phyloP scores from a whole-genome alignment of 2,797 vertebrate species.

The Centropyge bicolor region DNA sequence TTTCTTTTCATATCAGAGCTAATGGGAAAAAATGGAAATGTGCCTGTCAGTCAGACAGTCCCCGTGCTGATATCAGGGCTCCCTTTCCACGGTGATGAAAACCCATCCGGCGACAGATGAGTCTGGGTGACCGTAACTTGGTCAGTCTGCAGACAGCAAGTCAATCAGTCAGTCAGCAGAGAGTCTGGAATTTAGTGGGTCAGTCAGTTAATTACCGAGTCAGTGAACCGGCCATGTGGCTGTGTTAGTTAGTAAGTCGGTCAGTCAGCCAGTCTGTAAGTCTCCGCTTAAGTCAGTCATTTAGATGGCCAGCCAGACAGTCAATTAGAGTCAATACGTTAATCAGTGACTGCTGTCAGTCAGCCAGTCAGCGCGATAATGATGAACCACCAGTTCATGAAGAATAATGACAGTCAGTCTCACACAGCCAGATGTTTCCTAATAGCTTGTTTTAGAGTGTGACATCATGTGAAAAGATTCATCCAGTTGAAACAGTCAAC shows the following conservation, averaged over 20 bases:
- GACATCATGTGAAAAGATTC: constrained; percentile 45
- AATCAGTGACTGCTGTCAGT: constrained; percentile 76
- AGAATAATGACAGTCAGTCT: constrained; percentile 61
- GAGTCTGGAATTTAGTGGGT: constrained; percentile 70
- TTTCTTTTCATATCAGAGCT: constrained; percentile 65
- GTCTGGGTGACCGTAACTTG: constrained; percentile 43
- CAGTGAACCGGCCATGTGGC: constrained; percentile 54
- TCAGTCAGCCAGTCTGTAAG: constrained; percentile 61
- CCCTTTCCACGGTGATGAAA: constrained; percentile 49
- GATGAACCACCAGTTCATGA: constrained; percentile 63
- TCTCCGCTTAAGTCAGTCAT: constrained; percentile 70
- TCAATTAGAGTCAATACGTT: constrained; percentile 78
- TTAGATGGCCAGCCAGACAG: constrained; percentile 68
- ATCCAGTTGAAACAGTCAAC: constrained; percentile 21
- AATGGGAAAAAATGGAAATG: constrained; percentile 77
- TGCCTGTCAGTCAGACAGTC: constrained; percentile 61
- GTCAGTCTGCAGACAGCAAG: constrained; percentile 67
- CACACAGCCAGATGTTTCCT: constrained; percentile 56
- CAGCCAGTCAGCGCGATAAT: constrained; percentile 61
- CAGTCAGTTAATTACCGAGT: constrained; percentile 79
- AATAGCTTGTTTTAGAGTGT: constrained; percentile 26
- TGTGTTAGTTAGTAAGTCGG: constrained; percentile 67
- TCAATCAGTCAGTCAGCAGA: constrained; percentile 75
- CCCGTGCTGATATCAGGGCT: constrained; percentile 38
- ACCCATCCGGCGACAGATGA: constrained; percentile 51